Evolutionary conservation across 2,113 vertebrate species (phyloP).

Genomic region (Prolemur simus): DNA sequence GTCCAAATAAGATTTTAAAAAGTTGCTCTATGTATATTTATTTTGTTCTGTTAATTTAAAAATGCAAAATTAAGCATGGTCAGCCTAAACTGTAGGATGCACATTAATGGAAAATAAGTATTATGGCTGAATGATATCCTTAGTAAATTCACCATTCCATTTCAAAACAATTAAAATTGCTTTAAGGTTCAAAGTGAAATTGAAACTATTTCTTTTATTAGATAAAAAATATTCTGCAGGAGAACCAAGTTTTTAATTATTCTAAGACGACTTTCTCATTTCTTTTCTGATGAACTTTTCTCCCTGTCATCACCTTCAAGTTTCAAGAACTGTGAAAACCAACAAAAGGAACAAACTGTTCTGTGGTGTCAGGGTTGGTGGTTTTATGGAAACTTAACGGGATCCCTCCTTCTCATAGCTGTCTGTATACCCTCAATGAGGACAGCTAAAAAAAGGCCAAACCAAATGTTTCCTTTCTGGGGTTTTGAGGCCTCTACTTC

Average conservation of each 20-base stretch:
- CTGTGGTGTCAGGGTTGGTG: constrained; percentile 75
- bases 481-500: constrained; percentile 77
- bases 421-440: constrained; percentile 66
- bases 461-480: constrained; percentile 84
- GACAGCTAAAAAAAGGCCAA: constrained; percentile 81
- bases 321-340: constrained; percentile 49
- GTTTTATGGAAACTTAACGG: constrained; percentile 74
- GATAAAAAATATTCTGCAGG: constrained; percentile 65
- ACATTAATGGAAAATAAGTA: constrained; percentile 48
- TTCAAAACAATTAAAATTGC: constrained; percentile 73
- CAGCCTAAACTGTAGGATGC: background rate
- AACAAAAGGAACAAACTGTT: constrained; percentile 80
- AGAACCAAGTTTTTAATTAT: constrained; percentile 75
- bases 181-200: constrained; percentile 71
- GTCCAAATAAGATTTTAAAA: background rate
- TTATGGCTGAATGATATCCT: constrained; percentile 43
- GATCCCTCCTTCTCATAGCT: constrained; percentile 72
- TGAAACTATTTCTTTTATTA: constrained; percentile 62
- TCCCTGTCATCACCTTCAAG: constrained; percentile 71
- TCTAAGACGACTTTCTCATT: constrained; percentile 71
- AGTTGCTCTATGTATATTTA: background rate
- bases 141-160: constrained; percentile 58
- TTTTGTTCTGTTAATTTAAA: constrained; percentile 44
- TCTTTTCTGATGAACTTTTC: constrained; percentile 68
- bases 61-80: constrained; percentile 50